These are phyloP conservation scores for Luscinia luscinia DNA, from an alignment of 2,797 vertebrate species.

Conservation along the genomic window DNA sequence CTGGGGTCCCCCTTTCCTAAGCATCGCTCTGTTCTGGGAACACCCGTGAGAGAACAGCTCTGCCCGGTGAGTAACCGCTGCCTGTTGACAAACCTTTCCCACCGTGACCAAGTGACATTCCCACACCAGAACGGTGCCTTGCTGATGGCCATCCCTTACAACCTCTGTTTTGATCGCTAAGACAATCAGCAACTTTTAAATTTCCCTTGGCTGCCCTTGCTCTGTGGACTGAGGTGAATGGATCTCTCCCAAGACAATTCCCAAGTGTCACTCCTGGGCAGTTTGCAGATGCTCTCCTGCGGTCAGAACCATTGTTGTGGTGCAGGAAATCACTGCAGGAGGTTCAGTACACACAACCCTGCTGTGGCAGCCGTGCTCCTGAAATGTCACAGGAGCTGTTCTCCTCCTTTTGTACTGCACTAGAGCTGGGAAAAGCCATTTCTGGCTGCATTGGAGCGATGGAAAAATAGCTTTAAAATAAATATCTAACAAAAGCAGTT, in stretches of 20 bases:
- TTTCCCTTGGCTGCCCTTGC: background rate
- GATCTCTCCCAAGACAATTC: background rate
- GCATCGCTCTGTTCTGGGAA: background rate
- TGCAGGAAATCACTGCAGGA: accelerated
- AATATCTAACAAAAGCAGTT: background rate
- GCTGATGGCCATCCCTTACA: accelerated
- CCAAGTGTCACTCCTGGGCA: background rate
- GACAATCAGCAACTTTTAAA: background rate
- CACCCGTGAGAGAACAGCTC: background rate
- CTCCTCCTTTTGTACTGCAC: background rate
- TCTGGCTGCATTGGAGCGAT: background rate
- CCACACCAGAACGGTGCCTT: accelerated
- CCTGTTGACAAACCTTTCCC: background rate
- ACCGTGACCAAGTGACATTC: accelerated
- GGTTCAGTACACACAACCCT: accelerated
- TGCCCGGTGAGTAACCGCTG: constrained; percentile 41
- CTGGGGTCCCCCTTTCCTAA: background rate
- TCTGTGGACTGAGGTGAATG: background rate
- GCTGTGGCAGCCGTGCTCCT: background rate
- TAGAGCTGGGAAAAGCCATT: background rate
- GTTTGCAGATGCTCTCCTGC: background rate
- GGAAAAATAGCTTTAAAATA: background rate
- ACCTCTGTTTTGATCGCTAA: background rate
- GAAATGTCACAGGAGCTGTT: background rate
- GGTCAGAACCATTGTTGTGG: background rate